Conservation (phyloP, 2,888 invertebrate genomes). For the Heliconius hortense region DNA sequence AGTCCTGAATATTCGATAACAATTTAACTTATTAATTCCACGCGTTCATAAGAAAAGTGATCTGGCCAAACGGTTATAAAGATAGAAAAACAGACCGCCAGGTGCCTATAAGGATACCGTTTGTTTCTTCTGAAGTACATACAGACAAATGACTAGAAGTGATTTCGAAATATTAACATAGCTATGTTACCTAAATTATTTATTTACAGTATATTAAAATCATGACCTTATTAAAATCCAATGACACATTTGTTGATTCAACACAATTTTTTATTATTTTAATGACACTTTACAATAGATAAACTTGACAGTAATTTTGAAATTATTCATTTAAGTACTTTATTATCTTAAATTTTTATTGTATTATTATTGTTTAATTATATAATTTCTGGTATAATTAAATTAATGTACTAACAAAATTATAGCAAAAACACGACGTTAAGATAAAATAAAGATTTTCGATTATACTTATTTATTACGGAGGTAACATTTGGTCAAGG, state of each 20-base stretch:
- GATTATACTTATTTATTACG: neutral
- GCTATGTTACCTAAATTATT: neutral
- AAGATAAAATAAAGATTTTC: neutral
- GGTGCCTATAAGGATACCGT: no score
- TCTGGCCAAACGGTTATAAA: no score
- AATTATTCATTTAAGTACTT: neutral
- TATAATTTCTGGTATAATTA: constrained; percentile 1
- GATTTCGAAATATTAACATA: neutral
- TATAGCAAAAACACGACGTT: neutral
- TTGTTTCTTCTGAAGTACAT: no score
- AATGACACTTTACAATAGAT: neutral
- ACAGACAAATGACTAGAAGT: no score
- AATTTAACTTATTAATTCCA: neutral
- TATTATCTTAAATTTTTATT: neutral
- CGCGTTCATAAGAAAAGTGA: neutral
- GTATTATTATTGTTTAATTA: neutral
- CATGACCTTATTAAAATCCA: neutral
- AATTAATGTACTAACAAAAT: neutral
- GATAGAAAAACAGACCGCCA: neutral
- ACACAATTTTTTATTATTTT: neutral
- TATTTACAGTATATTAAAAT: neutral
- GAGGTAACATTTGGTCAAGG: constrained; percentile 1
- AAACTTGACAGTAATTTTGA: neutral
- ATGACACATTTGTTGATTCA: neutral
- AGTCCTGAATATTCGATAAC: neutral